Base-by-base conservation (phyloP, 2,888 invertebrate genomes). In the Resseliella maxima region DNA sequence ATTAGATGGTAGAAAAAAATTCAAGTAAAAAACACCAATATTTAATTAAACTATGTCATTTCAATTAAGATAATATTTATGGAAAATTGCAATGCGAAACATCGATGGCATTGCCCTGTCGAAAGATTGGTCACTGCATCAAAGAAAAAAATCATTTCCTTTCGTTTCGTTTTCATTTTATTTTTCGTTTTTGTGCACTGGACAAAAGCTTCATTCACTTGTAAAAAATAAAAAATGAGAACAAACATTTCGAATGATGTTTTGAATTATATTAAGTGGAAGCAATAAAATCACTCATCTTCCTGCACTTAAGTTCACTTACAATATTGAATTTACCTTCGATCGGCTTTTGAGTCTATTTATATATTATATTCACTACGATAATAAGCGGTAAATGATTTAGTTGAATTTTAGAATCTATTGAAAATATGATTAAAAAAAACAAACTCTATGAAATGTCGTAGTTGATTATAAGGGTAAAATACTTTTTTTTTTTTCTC, bases 21-120 rank as follows among this genome's bases (percentile, higher is more conserved):
- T 72, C 72, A 72, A 72, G 72, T 72, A 72, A 72, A 41, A 41
- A 72, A 72, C 72, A 72, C 72, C 72, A 72, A 72, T 72, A 72
- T 31, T 35, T 18, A 72, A 72, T 72, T 15, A 72, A 31, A 72
- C n/a, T 2, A 72, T 31, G 72, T 72, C 1, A 72, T 35, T 72
- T 72, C 72, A 72, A 72, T 72, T 72, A 72, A 72, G 72, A 72
- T 72, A 31, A 18, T 50, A 15, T 15, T 18, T 18, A 72, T 27
- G 59, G 24, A n/a, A n/a, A n/a, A n/a, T 12, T 41, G 41, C 41
- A 8, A 12, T 41, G 5, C 6, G 5, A 5, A 41, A 41, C 41
- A 12, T 8, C 6, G 6, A 12, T 41, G 41, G 5, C 41, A 41
- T 5, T 41, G 41, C 6, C 41, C 5, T 41, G 5, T 41, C 41